A percentile compares a stretch with the other conserved stretches of the same genome.
These are phyloP conservation scores for Tenualosa ilisha DNA, from an alignment of 2,797 vertebrate species.

Conservation along the genomic window DNA sequence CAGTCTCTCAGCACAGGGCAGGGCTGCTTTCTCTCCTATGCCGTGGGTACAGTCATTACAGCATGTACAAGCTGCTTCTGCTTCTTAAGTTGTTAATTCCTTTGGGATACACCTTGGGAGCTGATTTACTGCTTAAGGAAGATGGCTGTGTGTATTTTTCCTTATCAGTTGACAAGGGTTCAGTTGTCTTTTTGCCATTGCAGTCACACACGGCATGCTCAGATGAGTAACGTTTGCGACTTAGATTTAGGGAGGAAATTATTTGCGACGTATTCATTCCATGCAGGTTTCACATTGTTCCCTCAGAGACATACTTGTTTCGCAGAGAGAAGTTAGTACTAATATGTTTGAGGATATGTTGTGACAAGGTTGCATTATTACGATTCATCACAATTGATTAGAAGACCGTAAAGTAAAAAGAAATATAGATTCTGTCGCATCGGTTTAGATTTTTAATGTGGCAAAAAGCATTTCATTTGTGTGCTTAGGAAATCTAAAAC, in stretches of 20 bases:
- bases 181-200: background rate
- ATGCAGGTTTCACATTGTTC: background rate
- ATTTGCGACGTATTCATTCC: background rate
- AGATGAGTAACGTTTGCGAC: background rate
- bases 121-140: background rate
- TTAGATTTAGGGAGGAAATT: background rate
- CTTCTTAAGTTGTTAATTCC: slow-evolving; percentile 14
- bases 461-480: slow-evolving; percentile 59
- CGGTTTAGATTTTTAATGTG: slow-evolving; percentile 3
- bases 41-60: background rate
- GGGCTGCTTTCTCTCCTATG: slow-evolving; percentile 36
- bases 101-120: background rate
- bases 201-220: background rate
- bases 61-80: background rate
- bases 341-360: slow-evolving; percentile 1
- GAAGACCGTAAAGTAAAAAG: background rate
- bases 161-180: background rate
- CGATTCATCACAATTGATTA: slow-evolving; percentile 1
- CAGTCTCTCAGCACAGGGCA: slow-evolving; percentile 74
- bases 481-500: slow-evolving; percentile 69
- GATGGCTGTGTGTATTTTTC: background rate
- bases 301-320: background rate
- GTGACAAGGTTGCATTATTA: slow-evolving; percentile 4
- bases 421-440: slow-evolving; percentile 20
- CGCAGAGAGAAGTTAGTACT: background rate